Base-by-base conservation (phyloP, 2,888 invertebrate species). In the Sympetrum striolatum region DNA sequence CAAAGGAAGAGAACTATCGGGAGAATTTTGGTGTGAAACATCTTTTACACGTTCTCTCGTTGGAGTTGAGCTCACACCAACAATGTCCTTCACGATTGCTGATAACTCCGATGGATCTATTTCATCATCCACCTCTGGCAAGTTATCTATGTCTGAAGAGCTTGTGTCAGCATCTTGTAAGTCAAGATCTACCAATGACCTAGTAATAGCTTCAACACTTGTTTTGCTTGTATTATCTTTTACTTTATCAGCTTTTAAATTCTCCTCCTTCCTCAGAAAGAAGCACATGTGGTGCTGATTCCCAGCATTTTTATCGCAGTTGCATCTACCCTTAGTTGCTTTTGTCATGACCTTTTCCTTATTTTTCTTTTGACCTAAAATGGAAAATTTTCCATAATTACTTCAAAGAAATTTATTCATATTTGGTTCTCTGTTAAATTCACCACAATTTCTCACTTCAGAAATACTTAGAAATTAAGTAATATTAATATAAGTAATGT, bases 91-190 rank as follows among this genome's bases (percentile, higher is more conserved):
- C 37, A 86, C 60, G 10, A 86, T 86, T 15, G 37, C 60, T 14
- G 86, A 86, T 37, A 86, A 35, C 53, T 86, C 86, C n/a, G 37
- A 60, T 37, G 86, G 35, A 60, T 86, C 86, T 60, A 86, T 60
- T 10, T 86, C 86, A 86, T 86, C 86, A 53, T 86, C 86, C 10
- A 37, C 35, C 1, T 64, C 60, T 6, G 60, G 31, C 15, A 86
- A 0, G 15, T 10, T 31, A 31, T 86, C 86, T 22, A 10, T n/a
- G 18, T n/a, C 60, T 39, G 60, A 60, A 37, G 58, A 86, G 37
- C 22, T 60, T 15, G 35, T 48, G 37, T 18, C 12, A 37, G 5
- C 37, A 58, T 86, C 31, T 37, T 86, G 5, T 12, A 86, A 25
- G 39, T 35, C 58, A 37, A 58, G n/a, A 86, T 60, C 22, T 64